A percentile compares a stretch with the other conserved stretches of the same genome.
Evolutionary conservation across 2,888 invertebrate species (phyloP).

Genomic region (Saturnia pavonia): DNA sequence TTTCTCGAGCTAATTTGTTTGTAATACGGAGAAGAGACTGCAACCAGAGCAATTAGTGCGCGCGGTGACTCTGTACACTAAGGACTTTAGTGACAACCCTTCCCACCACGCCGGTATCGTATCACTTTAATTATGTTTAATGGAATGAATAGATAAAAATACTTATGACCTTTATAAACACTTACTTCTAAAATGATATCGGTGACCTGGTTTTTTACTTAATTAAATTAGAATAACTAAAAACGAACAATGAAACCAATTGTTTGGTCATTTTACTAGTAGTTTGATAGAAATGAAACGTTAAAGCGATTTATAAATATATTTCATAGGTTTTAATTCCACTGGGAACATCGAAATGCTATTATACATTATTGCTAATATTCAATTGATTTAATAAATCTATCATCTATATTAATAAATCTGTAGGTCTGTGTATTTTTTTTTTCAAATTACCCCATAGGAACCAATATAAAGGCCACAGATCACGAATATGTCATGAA

Average conservation of each 20-base stretch:
- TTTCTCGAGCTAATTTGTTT: slow-evolving; percentile 70
- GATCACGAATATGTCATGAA: no score
- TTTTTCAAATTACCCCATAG: no score
- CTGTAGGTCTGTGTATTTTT: no score
- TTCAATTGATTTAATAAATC: background rate
- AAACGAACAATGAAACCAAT: slow-evolving; percentile 9
- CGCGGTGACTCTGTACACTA: slow-evolving; percentile 45
- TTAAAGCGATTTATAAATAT: background rate
- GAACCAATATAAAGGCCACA: no score
- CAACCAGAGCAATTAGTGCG: slow-evolving; percentile 67
- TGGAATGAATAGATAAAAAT: slow-evolving; percentile 44
- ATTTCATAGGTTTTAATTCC: background rate
- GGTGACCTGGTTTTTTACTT: slow-evolving; percentile 16
- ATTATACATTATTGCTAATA: background rate
- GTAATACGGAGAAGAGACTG: slow-evolving; percentile 56
- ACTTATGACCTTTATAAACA: slow-evolving; percentile 30
- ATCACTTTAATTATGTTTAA: slow-evolving; percentile 55
- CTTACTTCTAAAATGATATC: slow-evolving; percentile 19
- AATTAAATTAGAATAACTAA: slow-evolving; percentile 19
- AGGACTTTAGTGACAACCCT: slow-evolving; percentile 52
- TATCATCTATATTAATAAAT: no score
- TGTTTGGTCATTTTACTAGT: background rate
- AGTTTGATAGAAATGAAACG: background rate
- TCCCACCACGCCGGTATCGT: slow-evolving; percentile 41
- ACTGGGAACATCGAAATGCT: background rate